A percentile compares a stretch with the other conserved stretches of the same genome.
These are phyloP conservation scores for Eulithis prunata DNA, from an alignment of 2,888 invertebrate genomes.

Conservation along the genomic window DNA sequence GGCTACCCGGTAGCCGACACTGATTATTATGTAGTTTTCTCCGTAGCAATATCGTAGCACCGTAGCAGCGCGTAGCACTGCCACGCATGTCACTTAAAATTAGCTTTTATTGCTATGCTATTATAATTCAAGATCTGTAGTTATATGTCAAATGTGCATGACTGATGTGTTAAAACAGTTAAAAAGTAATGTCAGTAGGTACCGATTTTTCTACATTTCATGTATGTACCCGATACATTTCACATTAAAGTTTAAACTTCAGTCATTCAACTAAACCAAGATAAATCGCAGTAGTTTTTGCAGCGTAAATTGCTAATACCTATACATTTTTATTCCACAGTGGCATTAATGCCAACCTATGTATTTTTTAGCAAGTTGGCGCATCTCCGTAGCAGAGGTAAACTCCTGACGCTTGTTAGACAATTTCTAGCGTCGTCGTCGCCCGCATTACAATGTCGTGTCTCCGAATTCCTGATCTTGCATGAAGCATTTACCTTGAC, in stretches of 20 bases:
- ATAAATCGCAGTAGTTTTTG: no score
- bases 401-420: conserved; percentile 22
- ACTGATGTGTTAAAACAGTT: no score
- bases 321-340: no score
- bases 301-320: no score
- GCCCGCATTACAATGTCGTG: conserved; percentile 26
- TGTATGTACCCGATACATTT: no score
- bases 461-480: conserved; percentile 19
- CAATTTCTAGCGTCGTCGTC: conserved; percentile 14
- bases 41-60: conserved; percentile 2
- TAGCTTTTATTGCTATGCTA: neutral
- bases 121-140: neutral
- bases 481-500: conserved; percentile 20
- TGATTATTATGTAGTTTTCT: neutral
- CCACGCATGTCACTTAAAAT: neutral
- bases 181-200: no score
- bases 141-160: no score
- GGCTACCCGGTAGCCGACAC: no score
- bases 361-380: neutral
- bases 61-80: neutral
- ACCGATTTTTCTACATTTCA: no score
- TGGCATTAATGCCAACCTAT: no score
- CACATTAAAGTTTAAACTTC: no score
- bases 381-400: conserved; percentile 7
- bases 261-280: no score